Evolutionary conservation across 2,888 invertebrate genomes (phyloP).

Genomic region (Cheilosia impressa): DNA sequence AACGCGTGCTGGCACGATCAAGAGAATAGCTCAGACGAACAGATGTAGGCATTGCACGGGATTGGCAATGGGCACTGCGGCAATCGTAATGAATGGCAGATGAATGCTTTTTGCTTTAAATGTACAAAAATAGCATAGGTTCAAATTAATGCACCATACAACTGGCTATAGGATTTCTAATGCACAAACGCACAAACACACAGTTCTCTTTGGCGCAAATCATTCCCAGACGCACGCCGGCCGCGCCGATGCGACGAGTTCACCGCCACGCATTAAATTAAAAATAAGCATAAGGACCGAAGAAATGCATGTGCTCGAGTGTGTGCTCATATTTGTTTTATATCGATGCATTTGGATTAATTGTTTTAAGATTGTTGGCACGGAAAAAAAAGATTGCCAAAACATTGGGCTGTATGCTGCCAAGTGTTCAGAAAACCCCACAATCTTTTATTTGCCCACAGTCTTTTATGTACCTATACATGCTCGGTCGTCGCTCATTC

Average conservation of each 20-base stretch:
- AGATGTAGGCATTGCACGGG: conserved; percentile 68
- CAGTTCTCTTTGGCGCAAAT: conserved; percentile 47
- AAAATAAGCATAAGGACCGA: conserved; percentile 48
- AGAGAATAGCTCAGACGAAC: conserved; percentile 49
- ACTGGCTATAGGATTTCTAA: conserved; percentile 61
- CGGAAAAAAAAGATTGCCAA: conserved; percentile 25
- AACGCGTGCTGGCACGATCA: conserved; percentile 63
- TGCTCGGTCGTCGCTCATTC: background rate
- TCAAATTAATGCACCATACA: conserved; percentile 63
- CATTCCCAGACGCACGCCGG: conserved; percentile 57
- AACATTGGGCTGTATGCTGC: background rate
- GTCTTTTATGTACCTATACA: background rate
- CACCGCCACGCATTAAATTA: conserved; percentile 66
- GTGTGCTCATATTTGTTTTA: conserved; percentile 58
- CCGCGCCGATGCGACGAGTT: conserved; percentile 59
- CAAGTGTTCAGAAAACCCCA: conserved; percentile 23
- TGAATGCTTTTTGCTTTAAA: conserved; percentile 64
- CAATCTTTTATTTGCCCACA: background rate
- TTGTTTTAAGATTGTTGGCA: conserved; percentile 9
- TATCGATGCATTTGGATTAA: conserved; percentile 62
- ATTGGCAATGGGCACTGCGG: conserved; percentile 64
- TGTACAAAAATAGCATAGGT: conserved; percentile 66
- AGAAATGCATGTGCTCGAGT: conserved; percentile 40
- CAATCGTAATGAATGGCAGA: conserved; percentile 68
- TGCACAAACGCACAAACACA: conserved; percentile 20